phyloP scores from a whole-genome alignment of 1,140 invertebrate species.

The Drosophila virilis region DNA sequence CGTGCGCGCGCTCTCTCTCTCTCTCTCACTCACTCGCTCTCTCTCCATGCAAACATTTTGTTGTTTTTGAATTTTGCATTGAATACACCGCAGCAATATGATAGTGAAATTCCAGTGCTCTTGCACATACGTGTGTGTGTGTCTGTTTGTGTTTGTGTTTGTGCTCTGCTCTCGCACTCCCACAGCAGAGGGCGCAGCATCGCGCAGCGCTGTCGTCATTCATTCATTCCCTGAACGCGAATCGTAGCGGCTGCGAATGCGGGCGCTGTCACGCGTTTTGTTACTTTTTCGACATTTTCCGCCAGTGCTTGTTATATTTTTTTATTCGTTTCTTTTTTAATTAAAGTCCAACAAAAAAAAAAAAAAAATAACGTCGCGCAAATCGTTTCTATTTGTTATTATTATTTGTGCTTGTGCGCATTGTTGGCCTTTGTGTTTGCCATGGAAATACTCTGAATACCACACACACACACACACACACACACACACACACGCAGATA shows the following conservation, averaged over 20 bases:
- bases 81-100: constrained; percentile 55
- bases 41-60: constrained; percentile 5
- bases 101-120: constrained; percentile 66
- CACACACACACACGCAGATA: constrained; percentile 28
- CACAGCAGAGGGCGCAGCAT: constrained; percentile 47
- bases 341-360: constrained; percentile 60
- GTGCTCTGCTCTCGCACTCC: constrained; percentile 25
- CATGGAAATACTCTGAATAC: constrained; percentile 58
- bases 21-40: neutral
- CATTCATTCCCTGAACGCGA: constrained; percentile 67
- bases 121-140: constrained; percentile 38
- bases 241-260: constrained; percentile 28
- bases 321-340: constrained; percentile 48
- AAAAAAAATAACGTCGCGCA: constrained; percentile 52
- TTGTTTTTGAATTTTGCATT: constrained; percentile 37
- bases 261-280: constrained; percentile 18
- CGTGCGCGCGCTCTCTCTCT: constrained; percentile 6
- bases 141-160: constrained; percentile 59
- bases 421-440: constrained; percentile 40
- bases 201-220: constrained; percentile 54
- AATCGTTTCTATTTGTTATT: constrained; percentile 51
- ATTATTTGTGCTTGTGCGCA: constrained; percentile 38
- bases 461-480: constrained; percentile 41
- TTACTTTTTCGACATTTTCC: constrained; percentile 24
- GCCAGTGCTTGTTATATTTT: constrained; percentile 23